Conservation (phyloP, 2,113 vertebrate species). For the Lepus americanus region DNA sequence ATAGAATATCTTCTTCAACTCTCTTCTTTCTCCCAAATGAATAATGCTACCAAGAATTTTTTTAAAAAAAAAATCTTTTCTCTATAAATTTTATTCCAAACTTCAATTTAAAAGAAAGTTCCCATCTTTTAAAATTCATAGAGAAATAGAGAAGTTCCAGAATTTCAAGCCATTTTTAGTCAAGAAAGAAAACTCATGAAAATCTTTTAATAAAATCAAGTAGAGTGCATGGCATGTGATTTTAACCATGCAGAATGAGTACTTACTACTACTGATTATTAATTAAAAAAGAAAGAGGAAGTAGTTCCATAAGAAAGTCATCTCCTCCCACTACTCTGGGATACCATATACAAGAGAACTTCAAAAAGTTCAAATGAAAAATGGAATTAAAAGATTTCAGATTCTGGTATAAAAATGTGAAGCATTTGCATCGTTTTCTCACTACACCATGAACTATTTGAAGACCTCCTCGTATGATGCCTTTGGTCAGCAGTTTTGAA, state of each 20-base stretch:
- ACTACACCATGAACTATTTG: too few relatives aligned
- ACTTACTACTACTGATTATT: neutral
- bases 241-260: neutral
- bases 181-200: constrained; percentile 24
- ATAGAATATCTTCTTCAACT: neutral
- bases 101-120: neutral
- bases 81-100: neutral
- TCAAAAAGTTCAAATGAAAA: too few relatives aligned
- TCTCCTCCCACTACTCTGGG: neutral
- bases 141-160: neutral
- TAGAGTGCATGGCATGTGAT: neutral
- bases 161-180: constrained; percentile 30
- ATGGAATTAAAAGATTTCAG: too few relatives aligned
- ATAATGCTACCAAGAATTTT: neutral
- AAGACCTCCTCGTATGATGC: too few relatives aligned
- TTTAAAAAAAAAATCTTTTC: neutral
- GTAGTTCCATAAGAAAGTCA: neutral
- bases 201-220: constrained; percentile 27
- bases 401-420: too few relatives aligned
- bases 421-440: too few relatives aligned
- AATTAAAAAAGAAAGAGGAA: neutral
- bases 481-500: neutral
- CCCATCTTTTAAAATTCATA: neutral
- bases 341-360: neutral
- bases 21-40: neutral